Conservation (phyloP, 2,888 invertebrate genomes). For the Hemistola chrysoprasaria region DNA sequence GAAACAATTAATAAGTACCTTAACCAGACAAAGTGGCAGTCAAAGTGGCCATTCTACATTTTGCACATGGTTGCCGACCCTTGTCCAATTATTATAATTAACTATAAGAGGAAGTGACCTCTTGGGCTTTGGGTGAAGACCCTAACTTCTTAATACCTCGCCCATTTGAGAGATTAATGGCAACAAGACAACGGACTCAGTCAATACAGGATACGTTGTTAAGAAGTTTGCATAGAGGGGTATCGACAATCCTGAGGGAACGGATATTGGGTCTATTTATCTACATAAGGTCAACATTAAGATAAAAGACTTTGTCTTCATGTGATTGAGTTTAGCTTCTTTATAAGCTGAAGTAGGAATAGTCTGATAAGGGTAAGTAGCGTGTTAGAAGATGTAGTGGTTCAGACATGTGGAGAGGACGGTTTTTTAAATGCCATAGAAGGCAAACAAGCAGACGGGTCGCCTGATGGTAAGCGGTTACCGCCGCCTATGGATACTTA, state of each 20-base stretch:
- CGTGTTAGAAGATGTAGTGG: too few species aligned
- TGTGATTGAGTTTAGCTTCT: too few species aligned
- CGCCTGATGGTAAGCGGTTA: too few species aligned
- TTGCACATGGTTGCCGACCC: conserved; percentile 29
- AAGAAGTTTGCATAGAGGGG: conserved; percentile 51
- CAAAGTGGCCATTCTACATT: conserved; percentile 29
- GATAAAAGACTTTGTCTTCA: too few species aligned
- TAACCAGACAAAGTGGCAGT: conserved; percentile 29
- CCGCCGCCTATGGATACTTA: too few species aligned
- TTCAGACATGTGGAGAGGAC: too few species aligned
- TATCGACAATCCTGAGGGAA: neutral
- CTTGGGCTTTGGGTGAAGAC: conserved; percentile 59
- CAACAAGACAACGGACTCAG: conserved; percentile 72
- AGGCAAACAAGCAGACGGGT: too few species aligned
- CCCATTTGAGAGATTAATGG: conserved; percentile 76
- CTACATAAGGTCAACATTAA: too few species aligned
- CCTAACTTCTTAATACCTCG: conserved; percentile 64
- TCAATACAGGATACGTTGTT: conserved; percentile 53
- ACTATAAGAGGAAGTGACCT: conserved; percentile 78
- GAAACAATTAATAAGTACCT: conserved; percentile 26
- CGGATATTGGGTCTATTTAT: too few species aligned
- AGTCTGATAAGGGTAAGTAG: too few species aligned
- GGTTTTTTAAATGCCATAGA: too few species aligned
- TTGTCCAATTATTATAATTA: conserved; percentile 77
- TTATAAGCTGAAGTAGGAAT: too few species aligned